phyloP scores from a whole-genome alignment of 2,888 invertebrate genomes.

The Troides aeacus region DNA sequence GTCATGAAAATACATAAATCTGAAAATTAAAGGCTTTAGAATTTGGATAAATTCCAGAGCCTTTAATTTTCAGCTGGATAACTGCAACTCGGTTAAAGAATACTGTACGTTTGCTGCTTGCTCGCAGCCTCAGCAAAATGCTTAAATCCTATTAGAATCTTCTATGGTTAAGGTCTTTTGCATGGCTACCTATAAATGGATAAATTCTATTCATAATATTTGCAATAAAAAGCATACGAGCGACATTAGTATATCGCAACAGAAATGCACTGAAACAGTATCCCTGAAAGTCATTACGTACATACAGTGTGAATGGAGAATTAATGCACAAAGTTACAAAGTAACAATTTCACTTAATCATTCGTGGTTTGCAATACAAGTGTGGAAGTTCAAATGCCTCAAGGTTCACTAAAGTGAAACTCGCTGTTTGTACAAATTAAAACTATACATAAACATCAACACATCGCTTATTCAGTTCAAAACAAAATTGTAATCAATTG shows the following conservation, averaged over 20 bases:
- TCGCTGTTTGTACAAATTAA: not conserved
- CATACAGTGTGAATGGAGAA: constrained; percentile 17
- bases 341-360: constrained; percentile 27
- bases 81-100: not conserved
- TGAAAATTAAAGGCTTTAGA: too few species aligned
- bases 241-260: too few species aligned
- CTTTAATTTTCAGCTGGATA: too few species aligned
- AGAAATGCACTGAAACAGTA: constrained; percentile 8
- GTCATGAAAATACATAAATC: too few species aligned
- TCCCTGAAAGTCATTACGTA: constrained; percentile 2
- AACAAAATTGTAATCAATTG: too few species aligned
- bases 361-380: constrained; percentile 17
- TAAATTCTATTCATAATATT: not conserved
- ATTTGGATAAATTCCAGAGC: too few species aligned
- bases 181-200: not conserved
- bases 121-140: not conserved
- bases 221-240: not conserved
- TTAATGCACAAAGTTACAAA: constrained; percentile 24
- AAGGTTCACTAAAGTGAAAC: not conserved
- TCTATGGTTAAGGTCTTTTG: not conserved
- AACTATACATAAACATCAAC: not conserved
- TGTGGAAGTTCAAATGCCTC: constrained; percentile 1
- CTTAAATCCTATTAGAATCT: not conserved
- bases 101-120: not conserved
- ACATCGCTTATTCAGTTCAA: not conserved